Conservation (phyloP, 2,888 invertebrate species). For the Brachyptera risi region DNA sequence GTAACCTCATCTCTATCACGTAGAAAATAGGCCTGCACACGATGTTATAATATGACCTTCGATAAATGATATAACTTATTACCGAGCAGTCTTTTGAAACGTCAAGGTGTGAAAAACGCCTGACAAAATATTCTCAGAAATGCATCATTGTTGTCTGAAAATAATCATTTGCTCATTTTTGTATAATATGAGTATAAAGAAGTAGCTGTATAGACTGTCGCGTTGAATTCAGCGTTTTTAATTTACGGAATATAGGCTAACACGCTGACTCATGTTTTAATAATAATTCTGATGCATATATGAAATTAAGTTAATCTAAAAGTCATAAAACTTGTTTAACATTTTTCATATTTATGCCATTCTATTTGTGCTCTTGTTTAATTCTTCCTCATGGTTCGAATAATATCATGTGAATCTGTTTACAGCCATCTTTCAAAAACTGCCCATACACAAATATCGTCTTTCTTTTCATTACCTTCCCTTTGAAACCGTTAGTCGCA, state of each 20-base stretch:
- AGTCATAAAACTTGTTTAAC: not conserved
- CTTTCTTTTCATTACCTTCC: constrained; percentile 10
- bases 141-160: not conserved
- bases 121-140: not conserved
- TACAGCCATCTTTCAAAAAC: constrained; percentile 4
- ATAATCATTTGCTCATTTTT: not conserved
- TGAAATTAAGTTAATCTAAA: constrained; percentile 2
- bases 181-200: not conserved
- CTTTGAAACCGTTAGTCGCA: constrained; percentile 4
- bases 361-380: not conserved
- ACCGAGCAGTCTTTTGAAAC: too few relatives aligned
- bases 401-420: too few relatives aligned
- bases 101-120: too few relatives aligned
- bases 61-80: too few relatives aligned
- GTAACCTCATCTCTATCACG: too few relatives aligned
- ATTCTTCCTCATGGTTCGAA: too few relatives aligned
- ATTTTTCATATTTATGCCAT: not conserved
- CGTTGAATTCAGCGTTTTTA: not conserved
- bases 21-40: too few relatives aligned
- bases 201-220: not conserved
- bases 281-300: constrained; percentile 6
- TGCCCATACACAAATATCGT: constrained; percentile 4
- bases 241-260: not conserved
- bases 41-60: too few relatives aligned
- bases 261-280: not conserved